These are phyloP conservation scores for Garrulus glandarius DNA, from an alignment of 2,797 vertebrate species.

Conservation along the genomic window DNA sequence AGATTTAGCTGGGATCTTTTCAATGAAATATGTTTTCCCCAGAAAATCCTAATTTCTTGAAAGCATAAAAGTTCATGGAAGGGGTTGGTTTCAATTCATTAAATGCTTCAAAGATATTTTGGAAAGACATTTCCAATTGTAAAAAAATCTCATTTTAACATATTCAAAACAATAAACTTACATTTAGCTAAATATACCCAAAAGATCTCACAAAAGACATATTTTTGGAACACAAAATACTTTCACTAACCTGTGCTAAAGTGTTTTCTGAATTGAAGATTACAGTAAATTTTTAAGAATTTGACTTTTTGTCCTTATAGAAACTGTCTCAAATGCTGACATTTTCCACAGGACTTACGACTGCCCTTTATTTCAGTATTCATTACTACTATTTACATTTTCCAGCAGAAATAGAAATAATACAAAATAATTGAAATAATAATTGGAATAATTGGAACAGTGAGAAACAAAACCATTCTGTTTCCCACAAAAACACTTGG, in stretches of 20 bases:
- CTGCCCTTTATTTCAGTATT: neutral
- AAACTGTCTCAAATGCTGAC: neutral
- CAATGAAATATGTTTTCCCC: slow-evolving; percentile 16
- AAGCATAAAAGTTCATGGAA: neutral
- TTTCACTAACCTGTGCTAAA: neutral
- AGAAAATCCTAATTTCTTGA: slow-evolving; percentile 21
- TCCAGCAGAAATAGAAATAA: neutral
- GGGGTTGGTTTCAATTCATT: neutral
- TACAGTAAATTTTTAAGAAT: neutral
- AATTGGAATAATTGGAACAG: neutral
- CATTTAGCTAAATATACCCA: neutral
- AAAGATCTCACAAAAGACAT: neutral
- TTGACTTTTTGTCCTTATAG: neutral
- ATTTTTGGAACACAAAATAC: neutral
- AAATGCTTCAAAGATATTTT: neutral
- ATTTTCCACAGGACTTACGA: neutral
- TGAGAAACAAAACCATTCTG: neutral
- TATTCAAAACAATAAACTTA: neutral
- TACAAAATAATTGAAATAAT: neutral
- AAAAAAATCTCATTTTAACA: neutral
- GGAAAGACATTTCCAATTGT: neutral
- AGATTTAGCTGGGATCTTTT: slow-evolving; percentile 26
- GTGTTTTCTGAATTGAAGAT: neutral
- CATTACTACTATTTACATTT: neutral
- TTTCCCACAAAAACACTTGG: neutral